Evolutionary conservation across 2,113 vertebrate species (phyloP).

Genomic region (Pseudorectes ferrugineus): DNA sequence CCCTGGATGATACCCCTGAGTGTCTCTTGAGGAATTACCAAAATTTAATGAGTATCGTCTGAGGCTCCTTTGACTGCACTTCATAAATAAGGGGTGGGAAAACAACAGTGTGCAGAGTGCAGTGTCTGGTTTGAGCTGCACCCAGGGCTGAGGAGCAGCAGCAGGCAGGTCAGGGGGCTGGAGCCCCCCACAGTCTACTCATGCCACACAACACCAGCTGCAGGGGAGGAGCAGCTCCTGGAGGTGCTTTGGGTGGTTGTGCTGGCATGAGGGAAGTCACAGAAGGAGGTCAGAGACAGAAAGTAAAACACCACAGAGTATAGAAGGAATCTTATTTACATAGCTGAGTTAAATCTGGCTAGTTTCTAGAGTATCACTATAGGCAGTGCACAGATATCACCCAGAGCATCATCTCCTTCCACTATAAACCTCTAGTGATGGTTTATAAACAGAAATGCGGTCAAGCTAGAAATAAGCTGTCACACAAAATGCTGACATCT

Average conservation of each 20-base stretch:
- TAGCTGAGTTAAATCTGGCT: neutral
- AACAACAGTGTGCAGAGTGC: neutral
- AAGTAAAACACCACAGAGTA: neutral
- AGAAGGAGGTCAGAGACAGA: neutral
- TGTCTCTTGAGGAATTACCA: neutral
- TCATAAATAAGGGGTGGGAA: neutral
- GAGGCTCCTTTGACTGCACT: neutral
- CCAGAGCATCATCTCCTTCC: neutral
- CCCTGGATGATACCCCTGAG: neutral
- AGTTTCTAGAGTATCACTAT: neutral
- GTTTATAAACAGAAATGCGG: neutral
- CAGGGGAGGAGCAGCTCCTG: neutral
- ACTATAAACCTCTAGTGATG: neutral
- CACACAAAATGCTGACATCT: constrained; percentile 2
- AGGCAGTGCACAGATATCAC: neutral
- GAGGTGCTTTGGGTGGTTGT: neutral
- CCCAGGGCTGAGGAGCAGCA: neutral
- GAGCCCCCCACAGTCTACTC: neutral
- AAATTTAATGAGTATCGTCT: neutral
- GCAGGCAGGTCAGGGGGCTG: neutral
- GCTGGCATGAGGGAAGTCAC: neutral
- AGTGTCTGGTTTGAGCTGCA: neutral
- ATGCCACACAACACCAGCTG: accelerated
- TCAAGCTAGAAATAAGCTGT: constrained; percentile 20
- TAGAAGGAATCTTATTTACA: neutral